phyloP scores from a whole-genome alignment of 2,797 vertebrate genomes.

The Coregonus ussuriensis region DNA sequence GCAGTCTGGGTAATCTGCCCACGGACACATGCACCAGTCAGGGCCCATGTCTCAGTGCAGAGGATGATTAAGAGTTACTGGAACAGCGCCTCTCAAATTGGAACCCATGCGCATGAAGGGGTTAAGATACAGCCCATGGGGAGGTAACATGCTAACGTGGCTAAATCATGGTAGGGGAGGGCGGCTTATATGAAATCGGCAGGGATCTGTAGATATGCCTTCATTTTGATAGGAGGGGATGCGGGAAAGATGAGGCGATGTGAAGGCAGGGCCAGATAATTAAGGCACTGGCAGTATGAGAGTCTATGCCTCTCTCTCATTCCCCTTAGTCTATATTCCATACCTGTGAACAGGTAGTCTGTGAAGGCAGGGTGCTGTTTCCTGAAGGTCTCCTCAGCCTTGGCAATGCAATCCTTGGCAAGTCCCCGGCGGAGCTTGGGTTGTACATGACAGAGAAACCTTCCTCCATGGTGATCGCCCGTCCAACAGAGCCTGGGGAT shows the following conservation, averaged over 20 bases:
- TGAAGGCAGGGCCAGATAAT: not conserved
- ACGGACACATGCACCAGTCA: not conserved
- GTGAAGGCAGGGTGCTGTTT: slow-evolving; percentile 63
- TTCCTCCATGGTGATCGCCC: slow-evolving; percentile 59
- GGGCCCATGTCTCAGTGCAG: not conserved
- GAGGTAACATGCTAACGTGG: not conserved
- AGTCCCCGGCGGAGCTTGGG: slow-evolving; percentile 53
- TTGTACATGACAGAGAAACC: slow-evolving; percentile 73
- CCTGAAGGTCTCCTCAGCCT: slow-evolving; percentile 66
- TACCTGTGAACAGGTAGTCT: slow-evolving; percentile 74
- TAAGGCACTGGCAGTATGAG: not conserved
- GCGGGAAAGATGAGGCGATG: not conserved
- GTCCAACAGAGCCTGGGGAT: slow-evolving; percentile 70
- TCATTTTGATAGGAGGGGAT: not conserved
- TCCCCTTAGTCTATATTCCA: not conserved
- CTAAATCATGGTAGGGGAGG: not conserved
- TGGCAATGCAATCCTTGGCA: slow-evolving; percentile 55
- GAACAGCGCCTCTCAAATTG: not conserved
- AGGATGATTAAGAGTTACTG: not conserved
- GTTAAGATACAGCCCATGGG: not conserved
- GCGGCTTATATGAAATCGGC: not conserved
- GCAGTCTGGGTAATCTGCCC: not conserved
- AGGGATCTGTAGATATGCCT: not conserved
- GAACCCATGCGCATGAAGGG: too few species aligned
- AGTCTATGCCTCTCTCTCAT: not conserved